These are phyloP conservation scores for Phenganax stokvisi DNA, from an alignment of 92 coral and sea anemone species.

Conservation along the genomic window DNA sequence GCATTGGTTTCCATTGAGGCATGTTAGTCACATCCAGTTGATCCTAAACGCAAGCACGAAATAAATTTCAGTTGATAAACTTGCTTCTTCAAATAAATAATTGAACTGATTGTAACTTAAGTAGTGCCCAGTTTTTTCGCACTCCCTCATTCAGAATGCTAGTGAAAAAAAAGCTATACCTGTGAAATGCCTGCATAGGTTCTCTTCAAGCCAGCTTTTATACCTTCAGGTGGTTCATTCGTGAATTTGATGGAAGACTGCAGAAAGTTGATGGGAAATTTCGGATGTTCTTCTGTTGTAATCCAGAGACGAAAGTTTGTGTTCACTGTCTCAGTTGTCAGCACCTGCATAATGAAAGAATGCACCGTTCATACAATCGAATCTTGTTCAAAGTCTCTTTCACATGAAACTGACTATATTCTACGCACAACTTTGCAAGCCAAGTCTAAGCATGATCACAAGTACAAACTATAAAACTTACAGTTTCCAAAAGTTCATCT, in stretches of 20 bases:
- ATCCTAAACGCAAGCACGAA: slow-evolving; percentile 52
- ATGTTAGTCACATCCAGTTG: slow-evolving; percentile 98
- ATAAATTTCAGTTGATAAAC: not conserved
- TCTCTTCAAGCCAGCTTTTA: slow-evolving; percentile 93
- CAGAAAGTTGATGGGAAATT: slow-evolving; percentile 89
- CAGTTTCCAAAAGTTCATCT: slow-evolving; percentile 96
- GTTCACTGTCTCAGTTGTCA: slow-evolving; percentile 78
- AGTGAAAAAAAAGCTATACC: slow-evolving; percentile 41
- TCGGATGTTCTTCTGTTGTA: slow-evolving; percentile 94
- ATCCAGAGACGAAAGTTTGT: slow-evolving; percentile 95
- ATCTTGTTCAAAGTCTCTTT: not conserved
- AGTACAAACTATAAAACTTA: slow-evolving; percentile 25
- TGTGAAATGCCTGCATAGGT: slow-evolving; percentile 95
- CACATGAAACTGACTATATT: too few species aligned
- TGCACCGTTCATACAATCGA: not conserved
- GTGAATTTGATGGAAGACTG: slow-evolving; percentile 97
- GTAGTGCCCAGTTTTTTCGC: not conserved
- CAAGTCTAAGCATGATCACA: too few species aligned
- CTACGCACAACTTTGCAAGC: too few species aligned
- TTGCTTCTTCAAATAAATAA: not conserved
- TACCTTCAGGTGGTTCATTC: slow-evolving; percentile 97
- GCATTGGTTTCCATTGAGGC: slow-evolving; percentile 99
- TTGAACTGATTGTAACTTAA: not conserved
- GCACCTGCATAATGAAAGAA: slow-evolving; percentile 47
- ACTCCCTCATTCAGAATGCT: not conserved